Base-by-base conservation (phyloP, 2,888 invertebrate genomes). In the Hylaea fasciaria region DNA sequence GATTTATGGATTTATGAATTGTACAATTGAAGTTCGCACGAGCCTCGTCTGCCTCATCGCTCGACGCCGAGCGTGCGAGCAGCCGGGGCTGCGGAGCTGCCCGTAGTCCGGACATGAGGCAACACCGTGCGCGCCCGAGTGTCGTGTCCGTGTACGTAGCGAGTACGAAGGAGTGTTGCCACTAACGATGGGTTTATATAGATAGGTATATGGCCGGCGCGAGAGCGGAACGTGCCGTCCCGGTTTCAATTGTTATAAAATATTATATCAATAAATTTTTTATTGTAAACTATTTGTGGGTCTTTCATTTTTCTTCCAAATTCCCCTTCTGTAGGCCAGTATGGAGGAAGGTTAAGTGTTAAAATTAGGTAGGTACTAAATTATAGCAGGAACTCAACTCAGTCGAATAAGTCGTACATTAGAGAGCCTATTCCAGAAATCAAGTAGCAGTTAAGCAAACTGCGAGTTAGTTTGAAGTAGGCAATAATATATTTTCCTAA, bases 191-290 rank as follows among this genome's bases (percentile, higher is more conserved):
- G 70, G 64, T 57, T 52, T 52, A 47, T 51, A 48, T 52, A 56
- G 62, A 67, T 74, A 70, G 71, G 66, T 73, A 64, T 64, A 68
- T 57, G 62, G 57, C 62, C 76, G 72, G 72, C 65, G 72, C 68
- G 71, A 69, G 69, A 53, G 74, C 53, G 71, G 47, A 70, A 69
- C 70, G 68, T 57, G 53, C 68, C 53, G 63, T 66, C 78, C 73
- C 70, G 73, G 70, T 79, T 85, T 82, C 77, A 81, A 85, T 89
- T 91, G 91, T 91, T 91, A 89, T 85, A 84, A 85, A 37, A 87
- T 85, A 89, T 87, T 88, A 90, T 90, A 91, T 91, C 89, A 91
- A 90, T 91, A 91, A 85, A 88, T 89, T 89, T 91, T 91, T 87
- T 90, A 89, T 87, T 84, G 81, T 88, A 89, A 86, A 83, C 69